Percentiles rank a stretch among this genome's conserved stretches.
These are phyloP conservation scores for Drosophila falleni DNA, from an alignment of 2,888 invertebrate species.

Conservation along the genomic window DNA sequence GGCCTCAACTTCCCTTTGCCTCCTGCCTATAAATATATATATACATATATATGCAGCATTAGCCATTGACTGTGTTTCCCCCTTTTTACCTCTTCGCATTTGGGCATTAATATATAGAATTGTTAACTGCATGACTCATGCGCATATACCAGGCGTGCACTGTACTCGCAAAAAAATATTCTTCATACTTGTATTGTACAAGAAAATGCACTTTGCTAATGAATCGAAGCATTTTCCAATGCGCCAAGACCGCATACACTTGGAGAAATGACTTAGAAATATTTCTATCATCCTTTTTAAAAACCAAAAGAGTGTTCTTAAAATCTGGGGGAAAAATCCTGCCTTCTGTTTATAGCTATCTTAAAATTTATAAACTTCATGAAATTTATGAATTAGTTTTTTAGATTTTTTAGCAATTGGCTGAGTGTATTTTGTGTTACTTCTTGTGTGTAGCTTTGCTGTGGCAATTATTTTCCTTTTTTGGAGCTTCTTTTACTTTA, in stretches of 20 bases:
- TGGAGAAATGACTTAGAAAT: neutral
- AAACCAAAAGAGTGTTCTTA: neutral
- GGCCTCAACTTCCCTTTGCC: conserved; percentile 20
- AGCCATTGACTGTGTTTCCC: neutral
- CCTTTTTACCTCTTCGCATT: conserved; percentile 2
- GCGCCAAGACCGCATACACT: conserved; percentile 36
- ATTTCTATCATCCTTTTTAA: neutral
- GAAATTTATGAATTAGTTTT: neutral
- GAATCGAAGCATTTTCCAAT: conserved; percentile 68
- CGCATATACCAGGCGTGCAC: conserved; percentile 29
- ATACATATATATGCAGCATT: neutral
- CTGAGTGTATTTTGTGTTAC: conserved; percentile 14
- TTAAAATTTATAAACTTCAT: neutral
- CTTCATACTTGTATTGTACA: conserved; percentile 44
- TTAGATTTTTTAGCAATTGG: neutral
- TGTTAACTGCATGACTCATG: conserved; percentile 48
- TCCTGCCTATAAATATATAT: neutral
- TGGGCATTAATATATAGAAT: conserved; percentile 45
- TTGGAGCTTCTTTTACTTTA: conserved; percentile 20
- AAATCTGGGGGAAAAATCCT: too few relatives aligned
- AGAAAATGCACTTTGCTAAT: conserved; percentile 78
- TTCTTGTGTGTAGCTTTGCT: neutral
- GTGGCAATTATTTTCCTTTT: conserved; percentile 13
- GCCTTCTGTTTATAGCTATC: too few relatives aligned
- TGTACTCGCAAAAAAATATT: conserved; percentile 36